These are phyloP conservation scores for Bruchidius siliquastri DNA, from an alignment of 2,888 invertebrate species.

Conservation along the genomic window DNA sequence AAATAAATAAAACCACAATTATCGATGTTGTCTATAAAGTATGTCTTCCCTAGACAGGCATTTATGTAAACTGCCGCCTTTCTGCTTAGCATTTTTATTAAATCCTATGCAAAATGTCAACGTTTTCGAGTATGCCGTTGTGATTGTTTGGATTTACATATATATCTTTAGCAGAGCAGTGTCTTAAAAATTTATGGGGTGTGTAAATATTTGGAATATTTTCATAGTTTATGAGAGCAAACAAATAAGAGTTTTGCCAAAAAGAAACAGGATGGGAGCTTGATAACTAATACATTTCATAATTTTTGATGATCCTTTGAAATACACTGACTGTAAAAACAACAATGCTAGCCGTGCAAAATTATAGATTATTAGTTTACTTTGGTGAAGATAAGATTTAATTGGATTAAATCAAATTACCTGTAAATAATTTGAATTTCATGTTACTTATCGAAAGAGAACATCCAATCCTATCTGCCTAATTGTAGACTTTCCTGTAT, in stretches of 20 bases:
- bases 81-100: not conserved
- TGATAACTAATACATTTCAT: too few species aligned
- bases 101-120: not conserved
- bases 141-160: not conserved
- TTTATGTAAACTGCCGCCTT: not conserved
- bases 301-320: too few species aligned
- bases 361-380: too few species aligned
- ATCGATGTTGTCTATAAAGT: not conserved
- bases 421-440: too few species aligned
- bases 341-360: too few species aligned
- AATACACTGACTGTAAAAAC: too few species aligned
- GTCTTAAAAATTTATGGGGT: not conserved
- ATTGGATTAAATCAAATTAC: too few species aligned
- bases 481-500: too few species aligned
- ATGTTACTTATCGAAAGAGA: too few species aligned
- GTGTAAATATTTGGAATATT: not conserved
- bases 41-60: not conserved
- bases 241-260: not conserved
- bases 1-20: not conserved
- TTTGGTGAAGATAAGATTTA: too few species aligned
- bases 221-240: not conserved
- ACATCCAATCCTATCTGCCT: too few species aligned
- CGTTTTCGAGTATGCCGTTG: not conserved
- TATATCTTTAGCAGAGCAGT: not conserved
- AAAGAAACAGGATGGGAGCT: not conserved